Evolutionary conservation across 2,888 invertebrate species (phyloP).

Genomic region (Cenopis cana): DNA sequence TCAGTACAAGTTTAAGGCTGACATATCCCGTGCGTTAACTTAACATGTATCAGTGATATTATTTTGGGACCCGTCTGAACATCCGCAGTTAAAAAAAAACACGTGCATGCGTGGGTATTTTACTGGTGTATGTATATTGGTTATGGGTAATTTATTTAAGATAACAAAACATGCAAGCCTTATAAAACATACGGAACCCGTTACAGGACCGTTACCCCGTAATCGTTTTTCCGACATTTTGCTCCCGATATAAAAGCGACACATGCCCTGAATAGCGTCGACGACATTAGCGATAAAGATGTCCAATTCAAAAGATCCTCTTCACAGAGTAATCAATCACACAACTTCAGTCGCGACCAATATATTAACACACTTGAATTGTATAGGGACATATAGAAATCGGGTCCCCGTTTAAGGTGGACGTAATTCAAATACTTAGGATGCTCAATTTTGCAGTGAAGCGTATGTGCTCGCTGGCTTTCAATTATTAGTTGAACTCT

Average conservation of each 20-base stretch:
- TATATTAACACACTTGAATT: slow-evolving; percentile 18
- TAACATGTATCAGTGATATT: no score
- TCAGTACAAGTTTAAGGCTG: no score
- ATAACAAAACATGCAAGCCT: no score
- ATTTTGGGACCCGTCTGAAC: no score
- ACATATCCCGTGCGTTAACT: no score
- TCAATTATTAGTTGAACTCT: no score
- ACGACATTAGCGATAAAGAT: slow-evolving; percentile 46
- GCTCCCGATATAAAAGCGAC: slow-evolving; percentile 36
- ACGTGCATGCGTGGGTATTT: no score
- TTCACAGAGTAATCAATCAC: slow-evolving; percentile 63
- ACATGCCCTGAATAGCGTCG: slow-evolving; percentile 41
- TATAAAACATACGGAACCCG: no score
- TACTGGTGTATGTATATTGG: no score
- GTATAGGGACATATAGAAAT: slow-evolving; percentile 10
- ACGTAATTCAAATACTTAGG: slow-evolving; percentile 20
- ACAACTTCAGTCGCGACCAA: slow-evolving; percentile 57
- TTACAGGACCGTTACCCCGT: slow-evolving; percentile 18
- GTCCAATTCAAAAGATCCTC: slow-evolving; percentile 47
- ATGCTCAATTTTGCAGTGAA: slow-evolving; percentile 11
- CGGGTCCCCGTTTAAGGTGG: slow-evolving; percentile 22
- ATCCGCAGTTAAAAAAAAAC: no score
- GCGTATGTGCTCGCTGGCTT: slow-evolving; percentile 14
- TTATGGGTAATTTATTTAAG: no score
- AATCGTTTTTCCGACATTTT: slow-evolving; percentile 37